Conservation (phyloP, 2,113 vertebrate species). For the Calidris pugnax region DNA sequence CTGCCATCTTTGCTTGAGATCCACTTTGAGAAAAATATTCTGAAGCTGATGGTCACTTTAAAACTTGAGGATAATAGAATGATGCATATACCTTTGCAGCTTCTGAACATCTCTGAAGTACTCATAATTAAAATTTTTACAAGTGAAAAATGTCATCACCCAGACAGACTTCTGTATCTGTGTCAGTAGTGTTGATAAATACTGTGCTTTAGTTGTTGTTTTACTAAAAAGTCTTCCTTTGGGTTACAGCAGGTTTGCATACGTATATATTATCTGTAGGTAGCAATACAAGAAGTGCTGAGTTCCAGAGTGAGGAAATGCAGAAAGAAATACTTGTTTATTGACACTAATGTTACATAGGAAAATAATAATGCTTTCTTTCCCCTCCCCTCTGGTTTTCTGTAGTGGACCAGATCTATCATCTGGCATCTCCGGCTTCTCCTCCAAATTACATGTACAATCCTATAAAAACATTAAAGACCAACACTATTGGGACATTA, state of each 20-base stretch:
- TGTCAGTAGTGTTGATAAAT: background rate
- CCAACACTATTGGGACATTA: slow-evolving; percentile 95
- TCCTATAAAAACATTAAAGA: slow-evolving; percentile 98
- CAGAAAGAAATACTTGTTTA: background rate
- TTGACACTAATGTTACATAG: background rate
- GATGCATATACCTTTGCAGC: background rate
- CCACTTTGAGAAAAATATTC: background rate
- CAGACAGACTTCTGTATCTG: background rate
- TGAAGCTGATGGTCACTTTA: background rate
- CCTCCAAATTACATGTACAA: slow-evolving; percentile 99
- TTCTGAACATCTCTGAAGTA: background rate
- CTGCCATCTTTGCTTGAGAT: background rate
- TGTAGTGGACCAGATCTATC: slow-evolving; percentile 98
- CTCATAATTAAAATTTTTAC: background rate
- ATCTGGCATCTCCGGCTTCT: slow-evolving; percentile 95
- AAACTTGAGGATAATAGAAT: background rate
- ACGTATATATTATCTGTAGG: background rate
- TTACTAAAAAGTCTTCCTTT: background rate
- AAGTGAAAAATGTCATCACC: background rate
- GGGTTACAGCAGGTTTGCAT: background rate
- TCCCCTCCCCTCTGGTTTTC: background rate
- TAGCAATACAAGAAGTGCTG: background rate
- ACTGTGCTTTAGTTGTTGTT: background rate
- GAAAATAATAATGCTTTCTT: background rate
- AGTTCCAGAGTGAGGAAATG: background rate